phyloP scores from a whole-genome alignment of 2,888 invertebrate species.

The Meta bourneti region DNA sequence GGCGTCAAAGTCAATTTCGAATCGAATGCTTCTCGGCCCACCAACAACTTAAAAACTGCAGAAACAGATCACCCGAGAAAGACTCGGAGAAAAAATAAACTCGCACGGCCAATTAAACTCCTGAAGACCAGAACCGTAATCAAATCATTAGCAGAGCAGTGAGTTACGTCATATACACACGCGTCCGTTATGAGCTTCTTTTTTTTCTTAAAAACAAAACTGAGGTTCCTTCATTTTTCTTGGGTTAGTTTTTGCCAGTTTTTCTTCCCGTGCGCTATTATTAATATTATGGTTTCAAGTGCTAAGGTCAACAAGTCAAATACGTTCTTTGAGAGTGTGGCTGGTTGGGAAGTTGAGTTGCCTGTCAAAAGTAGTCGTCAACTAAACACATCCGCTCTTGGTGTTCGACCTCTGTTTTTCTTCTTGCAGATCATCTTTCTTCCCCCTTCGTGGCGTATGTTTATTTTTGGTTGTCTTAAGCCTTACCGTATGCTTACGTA shows the following conservation, averaged over 20 bases:
- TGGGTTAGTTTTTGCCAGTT: background rate
- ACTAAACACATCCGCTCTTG: background rate
- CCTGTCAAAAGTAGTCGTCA: constrained; percentile 25
- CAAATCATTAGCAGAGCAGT: background rate
- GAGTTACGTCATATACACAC: background rate
- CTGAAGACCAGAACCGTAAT: background rate
- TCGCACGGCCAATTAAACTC: background rate
- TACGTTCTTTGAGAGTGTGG: constrained; percentile 22
- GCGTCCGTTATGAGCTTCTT: background rate
- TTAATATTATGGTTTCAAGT: background rate
- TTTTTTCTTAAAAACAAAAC: background rate
- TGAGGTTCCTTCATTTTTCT: background rate
- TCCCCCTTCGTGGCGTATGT: background rate
- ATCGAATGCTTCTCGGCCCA: background rate
- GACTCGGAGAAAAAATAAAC: background rate
- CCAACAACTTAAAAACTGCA: background rate
- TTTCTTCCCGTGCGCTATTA: background rate
- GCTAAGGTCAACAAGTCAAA: constrained; percentile 55
- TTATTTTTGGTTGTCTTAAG: background rate
- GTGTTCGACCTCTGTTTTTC: background rate
- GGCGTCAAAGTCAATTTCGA: background rate
- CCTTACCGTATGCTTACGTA: too few species aligned
- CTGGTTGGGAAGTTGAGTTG: constrained; percentile 12
- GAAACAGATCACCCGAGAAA: background rate
- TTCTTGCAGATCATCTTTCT: background rate